These are phyloP conservation scores for Atherix ibis DNA, from an alignment of 2,888 invertebrate species.

Conservation along the genomic window DNA sequence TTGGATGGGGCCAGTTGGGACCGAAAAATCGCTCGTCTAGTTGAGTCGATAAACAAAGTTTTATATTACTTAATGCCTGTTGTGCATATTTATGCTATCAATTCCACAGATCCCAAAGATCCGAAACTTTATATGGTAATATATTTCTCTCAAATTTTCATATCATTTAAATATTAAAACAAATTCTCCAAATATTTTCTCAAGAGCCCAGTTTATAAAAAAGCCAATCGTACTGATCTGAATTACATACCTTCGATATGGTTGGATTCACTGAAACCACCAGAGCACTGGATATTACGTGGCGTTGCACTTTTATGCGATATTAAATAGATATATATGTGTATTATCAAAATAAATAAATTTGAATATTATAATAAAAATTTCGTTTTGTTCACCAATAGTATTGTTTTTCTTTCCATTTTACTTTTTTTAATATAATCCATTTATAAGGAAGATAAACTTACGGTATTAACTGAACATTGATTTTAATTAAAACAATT, in stretches of 20 bases:
- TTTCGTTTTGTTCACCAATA: no score
- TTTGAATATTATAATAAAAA: no score
- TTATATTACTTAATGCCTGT: slow-evolving; percentile 66
- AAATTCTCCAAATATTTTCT: neutral
- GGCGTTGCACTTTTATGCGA: slow-evolving; percentile 80
- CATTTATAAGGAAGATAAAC: no score
- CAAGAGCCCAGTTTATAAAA: slow-evolving; percentile 84
- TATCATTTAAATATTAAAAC: no score
- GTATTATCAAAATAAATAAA: no score
- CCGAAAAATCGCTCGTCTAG: slow-evolving; percentile 47
- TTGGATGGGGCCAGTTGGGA: slow-evolving; percentile 87
- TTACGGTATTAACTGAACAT: no score
- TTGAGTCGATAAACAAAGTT: slow-evolving; percentile 68
- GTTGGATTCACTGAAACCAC: slow-evolving; percentile 47
- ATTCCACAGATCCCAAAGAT: slow-evolving; percentile 52
- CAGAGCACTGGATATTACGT: slow-evolving; percentile 73
- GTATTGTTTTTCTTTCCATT: neutral
- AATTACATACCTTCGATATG: slow-evolving; percentile 65
- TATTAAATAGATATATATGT: no score
- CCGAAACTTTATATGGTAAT: slow-evolving; percentile 57
- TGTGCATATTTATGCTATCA: slow-evolving; percentile 63
- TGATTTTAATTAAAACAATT: no score
- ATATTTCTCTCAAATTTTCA: no score
- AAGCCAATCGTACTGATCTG: slow-evolving; percentile 64
- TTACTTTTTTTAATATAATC: no score